Conservation (phyloP, 2,797 vertebrate species). For the Paguma larvata region DNA sequence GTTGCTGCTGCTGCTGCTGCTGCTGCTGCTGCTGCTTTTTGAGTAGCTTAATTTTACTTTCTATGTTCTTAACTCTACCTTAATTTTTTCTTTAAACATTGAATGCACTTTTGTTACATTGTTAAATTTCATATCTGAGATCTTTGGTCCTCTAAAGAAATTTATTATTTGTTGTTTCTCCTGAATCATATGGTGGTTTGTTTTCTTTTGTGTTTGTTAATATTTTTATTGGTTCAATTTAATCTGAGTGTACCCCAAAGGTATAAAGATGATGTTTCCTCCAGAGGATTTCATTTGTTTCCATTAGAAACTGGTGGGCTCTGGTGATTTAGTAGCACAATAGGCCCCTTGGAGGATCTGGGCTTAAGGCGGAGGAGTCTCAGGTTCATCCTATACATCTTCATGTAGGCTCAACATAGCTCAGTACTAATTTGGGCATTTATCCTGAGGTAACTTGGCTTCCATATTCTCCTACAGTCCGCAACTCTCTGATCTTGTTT, state of each 20-base stretch:
- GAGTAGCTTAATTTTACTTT: not conserved
- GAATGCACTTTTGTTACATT: not conserved
- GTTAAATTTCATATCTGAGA: not conserved
- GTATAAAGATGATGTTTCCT: slow-evolving; percentile 53
- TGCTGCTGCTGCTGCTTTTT: not conserved
- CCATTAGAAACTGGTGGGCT: not conserved
- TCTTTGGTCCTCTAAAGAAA: not conserved
- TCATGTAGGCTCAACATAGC: not conserved
- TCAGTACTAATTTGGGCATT: not conserved
- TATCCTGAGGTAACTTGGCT: not conserved
- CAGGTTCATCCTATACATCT: not conserved
- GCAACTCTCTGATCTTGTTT: not conserved
- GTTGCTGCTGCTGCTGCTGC: not conserved
- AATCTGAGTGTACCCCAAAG: not conserved
- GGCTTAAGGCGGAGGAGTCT: not conserved
- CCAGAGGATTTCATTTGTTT: slow-evolving; percentile 25
- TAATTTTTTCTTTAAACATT: not conserved
- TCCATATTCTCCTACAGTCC: not conserved
- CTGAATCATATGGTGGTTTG: not conserved
- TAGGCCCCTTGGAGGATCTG: not conserved
- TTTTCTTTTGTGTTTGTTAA: slow-evolving; percentile 3
- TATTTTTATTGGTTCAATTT: slow-evolving; percentile 58
- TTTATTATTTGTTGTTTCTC: not conserved
- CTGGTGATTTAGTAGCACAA: not conserved
- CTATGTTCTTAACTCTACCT: not conserved